phyloP scores from a whole-genome alignment of 2,888 invertebrate genomes.

The Eurytoma californica region DNA sequence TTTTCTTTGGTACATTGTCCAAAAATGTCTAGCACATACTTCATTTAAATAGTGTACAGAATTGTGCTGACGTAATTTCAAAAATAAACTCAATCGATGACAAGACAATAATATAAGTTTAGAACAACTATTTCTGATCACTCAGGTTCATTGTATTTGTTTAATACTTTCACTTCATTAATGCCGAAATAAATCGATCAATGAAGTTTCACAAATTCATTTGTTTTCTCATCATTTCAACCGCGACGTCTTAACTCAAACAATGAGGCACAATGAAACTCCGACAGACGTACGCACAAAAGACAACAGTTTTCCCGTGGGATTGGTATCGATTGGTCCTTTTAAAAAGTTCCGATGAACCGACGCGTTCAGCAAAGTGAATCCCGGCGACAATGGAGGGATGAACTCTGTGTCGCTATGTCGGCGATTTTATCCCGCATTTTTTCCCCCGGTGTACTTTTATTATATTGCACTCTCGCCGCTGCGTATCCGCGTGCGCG shows the following conservation, averaged over 20 bases:
- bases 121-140: too few species aligned
- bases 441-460: background rate
- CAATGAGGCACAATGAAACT: background rate
- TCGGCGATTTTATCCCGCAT: background rate
- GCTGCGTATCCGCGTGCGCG: too few species aligned
- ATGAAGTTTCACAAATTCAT: too few species aligned
- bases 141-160: too few species aligned
- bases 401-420: background rate
- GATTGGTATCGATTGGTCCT: constrained; percentile 31
- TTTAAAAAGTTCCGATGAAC: constrained; percentile 9
- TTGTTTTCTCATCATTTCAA: background rate
- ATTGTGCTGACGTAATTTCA: background rate
- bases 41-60: too few species aligned
- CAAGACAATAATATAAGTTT: too few species aligned
- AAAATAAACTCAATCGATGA: too few species aligned
- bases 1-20: too few species aligned
- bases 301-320: constrained; percentile 15
- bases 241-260: background rate
- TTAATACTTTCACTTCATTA: too few species aligned
- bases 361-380: constrained; percentile 10
- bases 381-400: constrained; percentile 12
- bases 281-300: constrained; percentile 12
- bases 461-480: background rate
- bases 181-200: too few species aligned
- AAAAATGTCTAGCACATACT: too few species aligned